Percentiles rank a stretch among this genome's conserved stretches.
phyloP scores from a whole-genome alignment of 2,113 vertebrate species.

The Corapipo altera region DNA sequence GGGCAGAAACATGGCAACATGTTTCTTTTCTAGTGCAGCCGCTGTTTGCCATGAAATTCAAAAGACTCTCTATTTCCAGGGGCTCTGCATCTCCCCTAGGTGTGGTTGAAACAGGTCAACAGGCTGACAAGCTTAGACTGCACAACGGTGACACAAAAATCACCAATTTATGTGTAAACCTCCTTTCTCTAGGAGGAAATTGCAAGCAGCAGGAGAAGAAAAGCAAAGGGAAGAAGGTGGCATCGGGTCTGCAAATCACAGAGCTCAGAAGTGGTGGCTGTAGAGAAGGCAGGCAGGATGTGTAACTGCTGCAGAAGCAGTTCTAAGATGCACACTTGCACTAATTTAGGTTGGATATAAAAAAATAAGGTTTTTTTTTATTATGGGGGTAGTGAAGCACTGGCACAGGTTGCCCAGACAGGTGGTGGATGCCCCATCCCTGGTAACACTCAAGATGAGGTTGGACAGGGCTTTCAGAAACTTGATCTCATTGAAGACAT shows the following conservation, averaged over 20 bases:
- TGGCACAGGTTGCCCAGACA: not conserved
- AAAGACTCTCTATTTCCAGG: not conserved
- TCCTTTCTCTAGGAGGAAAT: not conserved
- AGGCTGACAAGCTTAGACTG: not conserved
- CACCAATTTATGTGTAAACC: not conserved
- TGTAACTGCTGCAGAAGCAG: not conserved
- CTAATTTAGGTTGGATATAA: not conserved
- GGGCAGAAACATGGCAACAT: rapidly evolving
- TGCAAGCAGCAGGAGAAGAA: not conserved
- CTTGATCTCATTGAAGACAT: not conserved
- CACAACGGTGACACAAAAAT: no score
- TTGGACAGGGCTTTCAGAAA: not conserved
- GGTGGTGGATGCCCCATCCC: not conserved
- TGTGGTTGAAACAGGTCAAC: not conserved
- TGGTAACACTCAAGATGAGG: not conserved
- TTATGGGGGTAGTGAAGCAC: not conserved
- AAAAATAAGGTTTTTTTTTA: not conserved
- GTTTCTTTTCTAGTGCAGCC: not conserved
- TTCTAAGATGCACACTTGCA: not conserved
- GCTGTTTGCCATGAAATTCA: rapidly evolving
- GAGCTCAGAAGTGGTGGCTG: not conserved
- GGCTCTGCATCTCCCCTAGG: not conserved
- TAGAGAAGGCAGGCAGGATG: not conserved
- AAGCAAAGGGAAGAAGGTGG: not conserved
- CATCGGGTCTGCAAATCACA: not conserved